Evolutionary conservation across 2,888 invertebrate genomes (phyloP), one percentile per base, ranked within the genome.

Genomic region (Mimumesa dahlbomi): DNA sequence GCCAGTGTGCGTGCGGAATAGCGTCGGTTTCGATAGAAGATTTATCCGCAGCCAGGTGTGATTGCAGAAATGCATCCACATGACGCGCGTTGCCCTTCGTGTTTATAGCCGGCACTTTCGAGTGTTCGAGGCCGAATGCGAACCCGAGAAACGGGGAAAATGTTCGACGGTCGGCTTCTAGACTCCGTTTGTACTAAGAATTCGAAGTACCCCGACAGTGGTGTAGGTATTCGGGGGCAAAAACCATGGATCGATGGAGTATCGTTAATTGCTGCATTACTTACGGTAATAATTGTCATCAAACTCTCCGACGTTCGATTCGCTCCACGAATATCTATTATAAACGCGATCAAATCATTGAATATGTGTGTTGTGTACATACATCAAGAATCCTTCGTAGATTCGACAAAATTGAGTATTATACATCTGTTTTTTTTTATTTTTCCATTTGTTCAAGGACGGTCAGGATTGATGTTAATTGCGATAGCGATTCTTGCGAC

Each of bases 41-140:
- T 75, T 75, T 75, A 75, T 58, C 43, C 42, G 48, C 34, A 9
- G 36, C 38, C 62, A 56, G 62, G 42, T 45, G 50, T 25, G 63
- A 48, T 63, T 19, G 22, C 25, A 53, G 64, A 59, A n/a, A 59
- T 36, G 49, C 64, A 29, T 57, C 25, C 46, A 38, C 31, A 16
- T 16, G 40, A n/a, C 16, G 40, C 16, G 29, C 34, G 46, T 14
- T 59, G 59, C 72, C 61, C 70, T 70, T 70, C 49, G 64, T 43
- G 57, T 65, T 73, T 73, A 70, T 50, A 49, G 52, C 52, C 48
- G 36, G 22, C 50, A 70, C 52, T 70, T 61, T 42, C 42, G 48
- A 56, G 34, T 25, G 13, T n/a, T 25, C 48, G 43, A 49, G 56
- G 45, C 29, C 22, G 40, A 40, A 40, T 40, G 25, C 52, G 52